These are phyloP conservation scores for Amphipoea oculea DNA, from an alignment of 2,888 invertebrate species.

Conservation along the genomic window DNA sequence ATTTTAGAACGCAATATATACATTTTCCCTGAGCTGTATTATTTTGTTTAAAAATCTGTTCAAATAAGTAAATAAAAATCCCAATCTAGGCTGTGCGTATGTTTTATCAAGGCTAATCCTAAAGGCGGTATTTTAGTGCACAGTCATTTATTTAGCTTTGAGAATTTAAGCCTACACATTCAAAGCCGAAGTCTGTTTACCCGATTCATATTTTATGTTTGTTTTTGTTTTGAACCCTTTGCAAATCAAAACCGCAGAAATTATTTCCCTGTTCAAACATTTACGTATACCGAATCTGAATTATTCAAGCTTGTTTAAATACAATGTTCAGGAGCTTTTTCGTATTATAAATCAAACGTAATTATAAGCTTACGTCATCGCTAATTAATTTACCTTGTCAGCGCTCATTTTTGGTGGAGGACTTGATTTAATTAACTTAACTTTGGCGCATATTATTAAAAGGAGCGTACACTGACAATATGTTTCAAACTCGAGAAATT, in stretches of 20 bases:
- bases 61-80: background rate
- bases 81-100: background rate
- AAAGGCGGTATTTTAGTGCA: background rate
- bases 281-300: background rate
- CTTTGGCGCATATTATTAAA: conserved; percentile 20
- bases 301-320: conserved; percentile 19
- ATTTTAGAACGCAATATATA: too few species aligned
- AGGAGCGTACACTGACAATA: background rate
- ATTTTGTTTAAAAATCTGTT: background rate
- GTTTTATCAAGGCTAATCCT: background rate
- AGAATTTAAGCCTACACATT: background rate
- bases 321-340: conserved; percentile 13
- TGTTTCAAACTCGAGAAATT: conserved; percentile 1
- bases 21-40: background rate
- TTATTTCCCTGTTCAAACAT: background rate
- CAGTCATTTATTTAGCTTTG: background rate
- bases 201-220: too few species aligned
- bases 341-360: conserved; percentile 12
- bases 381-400: conserved; percentile 46
- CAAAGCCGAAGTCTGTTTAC: background rate
- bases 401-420: conserved; percentile 28
- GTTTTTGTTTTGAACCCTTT: background rate
- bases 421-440: conserved; percentile 33
- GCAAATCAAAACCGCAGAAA: background rate
- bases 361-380: conserved; percentile 40